Conservation (phyloP, 2,888 invertebrate species). For the Cephus runcator region DNA sequence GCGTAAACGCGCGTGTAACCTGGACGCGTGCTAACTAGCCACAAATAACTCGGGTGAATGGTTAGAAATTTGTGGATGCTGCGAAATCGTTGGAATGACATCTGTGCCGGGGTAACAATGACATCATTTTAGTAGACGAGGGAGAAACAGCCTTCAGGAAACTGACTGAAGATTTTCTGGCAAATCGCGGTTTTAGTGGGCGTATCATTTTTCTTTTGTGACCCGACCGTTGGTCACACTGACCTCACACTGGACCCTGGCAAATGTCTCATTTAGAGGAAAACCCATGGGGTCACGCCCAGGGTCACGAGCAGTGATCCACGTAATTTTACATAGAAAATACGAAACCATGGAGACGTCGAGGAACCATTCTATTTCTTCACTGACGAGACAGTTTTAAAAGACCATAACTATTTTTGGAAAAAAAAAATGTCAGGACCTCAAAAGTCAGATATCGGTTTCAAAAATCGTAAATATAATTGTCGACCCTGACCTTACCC, state of each 20-base stretch:
- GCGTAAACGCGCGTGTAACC: no score
- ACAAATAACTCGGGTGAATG: no score
- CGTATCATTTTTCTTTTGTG: neutral
- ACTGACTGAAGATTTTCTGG: conserved; percentile 8
- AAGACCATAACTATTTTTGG: no score
- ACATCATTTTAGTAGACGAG: neutral
- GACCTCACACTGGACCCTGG: no score
- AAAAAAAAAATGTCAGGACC: no score
- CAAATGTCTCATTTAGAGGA: conserved; percentile 55
- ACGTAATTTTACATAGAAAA: conserved; percentile 42
- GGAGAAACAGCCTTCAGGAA: conserved; percentile 19
- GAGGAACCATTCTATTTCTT: no score
- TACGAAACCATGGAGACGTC: neutral
- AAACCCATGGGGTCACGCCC: conserved; percentile 33
- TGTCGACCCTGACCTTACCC: no score
- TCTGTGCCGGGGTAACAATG: conserved; percentile 8
- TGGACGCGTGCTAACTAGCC: no score
- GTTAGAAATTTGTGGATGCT: conserved; percentile 26
- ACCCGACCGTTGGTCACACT: no score
- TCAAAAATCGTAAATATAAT: no score
- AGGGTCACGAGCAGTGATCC: conserved; percentile 32
- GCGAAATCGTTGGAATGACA: conserved; percentile 29
- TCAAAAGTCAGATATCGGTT: no score
- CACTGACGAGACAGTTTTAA: no score
- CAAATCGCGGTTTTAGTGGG: neutral